A percentile compares a stretch with the other conserved stretches of the same genome.
These are phyloP conservation scores for Saguinus imperator DNA, from an alignment of 2,113 vertebrate genomes.

Conservation along the genomic window DNA sequence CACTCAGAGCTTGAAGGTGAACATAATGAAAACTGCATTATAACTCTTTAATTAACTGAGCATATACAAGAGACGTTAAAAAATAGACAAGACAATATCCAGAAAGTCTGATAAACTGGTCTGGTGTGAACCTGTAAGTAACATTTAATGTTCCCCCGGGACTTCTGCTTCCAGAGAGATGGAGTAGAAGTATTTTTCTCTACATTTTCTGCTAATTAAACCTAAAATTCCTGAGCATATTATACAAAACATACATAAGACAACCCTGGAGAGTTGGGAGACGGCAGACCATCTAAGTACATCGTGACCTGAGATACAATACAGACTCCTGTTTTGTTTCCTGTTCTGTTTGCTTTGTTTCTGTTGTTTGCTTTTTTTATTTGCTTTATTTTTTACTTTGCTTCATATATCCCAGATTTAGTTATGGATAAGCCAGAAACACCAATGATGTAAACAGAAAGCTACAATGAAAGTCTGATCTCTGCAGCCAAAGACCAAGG, in stretches of 20 bases:
- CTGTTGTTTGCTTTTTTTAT: not conserved
- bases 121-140: not conserved
- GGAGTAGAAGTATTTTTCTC: not conserved
- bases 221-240: not conserved
- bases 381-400: not conserved
- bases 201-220: not conserved
- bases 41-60: not conserved
- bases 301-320: not conserved
- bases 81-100: not conserved
- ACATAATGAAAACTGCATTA: not conserved
- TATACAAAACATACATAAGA: not conserved
- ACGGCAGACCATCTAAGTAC: not conserved
- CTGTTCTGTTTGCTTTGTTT: not conserved
- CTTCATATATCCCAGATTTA: not conserved
- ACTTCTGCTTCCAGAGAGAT: not conserved
- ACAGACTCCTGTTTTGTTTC: no score
- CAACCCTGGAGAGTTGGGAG: not conserved
- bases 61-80: not conserved
- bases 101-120: not conserved
- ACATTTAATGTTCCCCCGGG: not conserved
- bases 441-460: no score
- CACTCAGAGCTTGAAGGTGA: not conserved
- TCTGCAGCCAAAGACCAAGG: not conserved
- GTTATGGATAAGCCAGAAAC: not conserved
- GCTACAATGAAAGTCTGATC: rapidly evolving